Conservation (phyloP, 2,888 invertebrate species). For the Hyposoter dolosus region DNA sequence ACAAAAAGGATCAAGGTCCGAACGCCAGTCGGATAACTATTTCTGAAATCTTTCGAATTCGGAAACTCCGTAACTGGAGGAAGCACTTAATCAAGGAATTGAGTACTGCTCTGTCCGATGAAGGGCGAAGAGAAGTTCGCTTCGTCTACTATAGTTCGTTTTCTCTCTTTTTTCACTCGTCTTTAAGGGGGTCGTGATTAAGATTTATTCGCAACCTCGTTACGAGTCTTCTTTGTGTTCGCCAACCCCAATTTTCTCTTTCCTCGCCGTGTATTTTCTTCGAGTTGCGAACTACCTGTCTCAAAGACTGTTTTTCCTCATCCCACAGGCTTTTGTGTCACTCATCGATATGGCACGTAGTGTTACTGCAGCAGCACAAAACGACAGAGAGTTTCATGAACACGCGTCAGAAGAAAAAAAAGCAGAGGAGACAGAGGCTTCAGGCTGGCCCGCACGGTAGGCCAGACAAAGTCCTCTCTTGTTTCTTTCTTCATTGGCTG, state of each 20-base stretch:
- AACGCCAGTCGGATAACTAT: conserved; percentile 11
- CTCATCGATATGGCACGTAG: conserved; percentile 14
- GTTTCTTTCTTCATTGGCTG: conserved; percentile 55
- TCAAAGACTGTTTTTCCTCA: conserved; percentile 44
- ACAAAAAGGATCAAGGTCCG: background rate
- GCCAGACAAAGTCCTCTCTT: conserved; percentile 49
- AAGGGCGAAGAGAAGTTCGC: conserved; percentile 38
- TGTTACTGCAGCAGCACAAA: conserved; percentile 1
- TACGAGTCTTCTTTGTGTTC: conserved; percentile 3
- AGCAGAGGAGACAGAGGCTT: conserved; percentile 5
- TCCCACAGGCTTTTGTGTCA: conserved; percentile 34
- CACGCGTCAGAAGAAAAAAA: conserved; percentile 30
- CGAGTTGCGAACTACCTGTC: background rate
- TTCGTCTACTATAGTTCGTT: background rate
- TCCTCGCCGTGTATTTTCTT: background rate
- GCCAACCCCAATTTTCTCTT: conserved; percentile 7
- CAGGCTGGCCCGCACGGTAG: conserved; percentile 30
- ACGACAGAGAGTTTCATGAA: conserved; percentile 45
- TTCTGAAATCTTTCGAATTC: conserved; percentile 36
- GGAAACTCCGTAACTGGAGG: conserved; percentile 10
- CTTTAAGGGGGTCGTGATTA: conserved; percentile 51
- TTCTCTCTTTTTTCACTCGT: background rate
- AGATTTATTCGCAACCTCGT: conserved; percentile 54
- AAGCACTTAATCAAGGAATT: conserved; percentile 64
- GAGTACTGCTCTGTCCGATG: conserved; percentile 37